phyloP scores from a whole-genome alignment of 1,140 invertebrate genomes.

The Drosophila ambigua region DNA sequence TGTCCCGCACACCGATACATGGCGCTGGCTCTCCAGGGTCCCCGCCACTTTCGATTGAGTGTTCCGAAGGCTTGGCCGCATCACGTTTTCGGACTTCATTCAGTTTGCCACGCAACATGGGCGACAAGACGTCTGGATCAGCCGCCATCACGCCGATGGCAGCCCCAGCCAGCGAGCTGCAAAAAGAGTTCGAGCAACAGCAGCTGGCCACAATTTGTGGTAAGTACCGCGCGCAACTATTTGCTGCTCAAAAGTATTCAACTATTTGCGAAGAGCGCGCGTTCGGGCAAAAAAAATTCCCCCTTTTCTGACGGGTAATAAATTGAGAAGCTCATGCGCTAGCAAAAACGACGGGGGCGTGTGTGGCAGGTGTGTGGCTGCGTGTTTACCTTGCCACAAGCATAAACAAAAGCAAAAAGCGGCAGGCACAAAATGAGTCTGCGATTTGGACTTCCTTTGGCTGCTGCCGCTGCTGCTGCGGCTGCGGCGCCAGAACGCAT shows the following conservation, averaged over 20 bases:
- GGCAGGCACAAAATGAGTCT: slow-evolving; percentile 51
- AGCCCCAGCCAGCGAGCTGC: slow-evolving; percentile 13
- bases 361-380: slow-evolving; percentile 24
- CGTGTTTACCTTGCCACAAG: slow-evolving; percentile 75
- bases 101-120: slow-evolving; percentile 58
- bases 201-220: slow-evolving; percentile 63
- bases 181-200: slow-evolving; percentile 23
- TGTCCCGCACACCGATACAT: slow-evolving; percentile 16
- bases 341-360: neutral
- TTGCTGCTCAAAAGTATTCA: slow-evolving; percentile 57
- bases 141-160: slow-evolving; percentile 21
- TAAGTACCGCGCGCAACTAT: slow-evolving; percentile 71
- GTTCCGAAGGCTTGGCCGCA: neutral
- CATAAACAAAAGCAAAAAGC: slow-evolving; percentile 59
- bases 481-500: slow-evolving; percentile 61
- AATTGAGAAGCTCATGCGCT: slow-evolving; percentile 39
- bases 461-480: neutral
- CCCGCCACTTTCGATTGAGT: neutral
- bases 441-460: slow-evolving; percentile 74
- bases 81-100: slow-evolving; percentile 28
- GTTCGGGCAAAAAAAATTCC: slow-evolving; percentile 56
- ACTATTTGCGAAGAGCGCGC: slow-evolving; percentile 49
- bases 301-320: slow-evolving; percentile 69
- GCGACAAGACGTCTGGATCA: slow-evolving; percentile 67
- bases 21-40: too few species aligned